Conservation (phyloP, 2,888 invertebrate genomes). For the Heterodera filipjevi region DNA sequence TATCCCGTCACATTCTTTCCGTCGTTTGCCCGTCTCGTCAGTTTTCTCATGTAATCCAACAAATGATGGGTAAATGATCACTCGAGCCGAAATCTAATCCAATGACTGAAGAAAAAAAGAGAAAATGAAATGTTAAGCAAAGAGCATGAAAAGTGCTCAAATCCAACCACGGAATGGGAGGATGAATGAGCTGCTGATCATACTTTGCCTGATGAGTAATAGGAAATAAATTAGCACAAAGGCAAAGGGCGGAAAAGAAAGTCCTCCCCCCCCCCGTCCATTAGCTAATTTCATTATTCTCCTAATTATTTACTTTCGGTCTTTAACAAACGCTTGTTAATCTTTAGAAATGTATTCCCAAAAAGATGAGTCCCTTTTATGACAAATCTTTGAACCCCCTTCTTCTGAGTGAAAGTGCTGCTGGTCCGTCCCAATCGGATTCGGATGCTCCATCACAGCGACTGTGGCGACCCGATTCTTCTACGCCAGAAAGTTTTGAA, state of each 20-base stretch:
- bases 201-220: neutral
- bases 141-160: neutral
- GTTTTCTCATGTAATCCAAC: neutral
- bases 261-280: neutral
- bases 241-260: neutral
- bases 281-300: neutral
- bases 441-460: constrained; percentile 20
- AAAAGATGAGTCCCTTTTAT: constrained; percentile 2
- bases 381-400: neutral
- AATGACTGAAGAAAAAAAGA: neutral
- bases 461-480: constrained; percentile 23
- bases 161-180: neutral
- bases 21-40: neutral
- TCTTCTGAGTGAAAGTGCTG: neutral
- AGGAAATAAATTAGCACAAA: constrained; percentile 10
- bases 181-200: neutral
- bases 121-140: neutral
- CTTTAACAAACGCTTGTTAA: neutral
- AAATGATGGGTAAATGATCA: constrained; percentile 7
- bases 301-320: neutral
- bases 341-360: neutral
- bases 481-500: neutral
- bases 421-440: neutral
- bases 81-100: neutral
- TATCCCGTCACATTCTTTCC: neutral